Conservation (phyloP, 2,797 vertebrate species). For the Microhierax caerulescens region DNA sequence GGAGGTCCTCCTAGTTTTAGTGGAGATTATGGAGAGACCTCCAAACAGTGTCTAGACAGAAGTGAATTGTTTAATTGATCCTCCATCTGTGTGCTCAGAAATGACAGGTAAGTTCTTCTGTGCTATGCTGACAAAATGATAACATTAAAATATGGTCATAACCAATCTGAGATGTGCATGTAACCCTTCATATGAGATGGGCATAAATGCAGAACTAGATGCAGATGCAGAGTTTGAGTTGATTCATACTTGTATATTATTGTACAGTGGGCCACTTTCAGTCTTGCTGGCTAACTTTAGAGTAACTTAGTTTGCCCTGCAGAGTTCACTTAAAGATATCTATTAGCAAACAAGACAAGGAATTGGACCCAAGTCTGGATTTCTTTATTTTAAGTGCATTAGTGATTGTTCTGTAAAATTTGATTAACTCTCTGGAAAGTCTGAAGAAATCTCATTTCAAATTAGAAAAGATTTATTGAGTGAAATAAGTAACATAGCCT, state of each 20-base stretch:
- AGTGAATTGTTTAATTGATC: background rate
- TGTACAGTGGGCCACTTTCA: background rate
- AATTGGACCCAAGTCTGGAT: background rate
- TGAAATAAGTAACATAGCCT: background rate
- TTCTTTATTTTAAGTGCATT: conserved; percentile 16
- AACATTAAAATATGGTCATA: background rate
- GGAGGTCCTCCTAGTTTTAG: background rate
- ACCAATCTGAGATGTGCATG: background rate
- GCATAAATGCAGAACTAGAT: background rate
- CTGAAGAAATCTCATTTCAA: background rate
- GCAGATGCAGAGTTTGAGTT: background rate
- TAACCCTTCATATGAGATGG: background rate
- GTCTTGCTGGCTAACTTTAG: background rate
- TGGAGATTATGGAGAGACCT: background rate
- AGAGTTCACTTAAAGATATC: background rate
- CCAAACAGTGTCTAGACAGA: background rate
- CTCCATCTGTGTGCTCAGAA: background rate
- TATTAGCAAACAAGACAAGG: background rate
- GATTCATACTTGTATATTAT: background rate
- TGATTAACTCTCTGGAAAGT: background rate
- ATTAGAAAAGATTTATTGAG: background rate
- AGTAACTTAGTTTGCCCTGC: background rate
- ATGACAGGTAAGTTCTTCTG: background rate
- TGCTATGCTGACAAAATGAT: background rate
- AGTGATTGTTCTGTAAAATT: background rate